These are phyloP conservation scores for Lytechinus pictus DNA, from an alignment of 35 echinoderm and acorn worm genomes.

Conservation along the genomic window DNA sequence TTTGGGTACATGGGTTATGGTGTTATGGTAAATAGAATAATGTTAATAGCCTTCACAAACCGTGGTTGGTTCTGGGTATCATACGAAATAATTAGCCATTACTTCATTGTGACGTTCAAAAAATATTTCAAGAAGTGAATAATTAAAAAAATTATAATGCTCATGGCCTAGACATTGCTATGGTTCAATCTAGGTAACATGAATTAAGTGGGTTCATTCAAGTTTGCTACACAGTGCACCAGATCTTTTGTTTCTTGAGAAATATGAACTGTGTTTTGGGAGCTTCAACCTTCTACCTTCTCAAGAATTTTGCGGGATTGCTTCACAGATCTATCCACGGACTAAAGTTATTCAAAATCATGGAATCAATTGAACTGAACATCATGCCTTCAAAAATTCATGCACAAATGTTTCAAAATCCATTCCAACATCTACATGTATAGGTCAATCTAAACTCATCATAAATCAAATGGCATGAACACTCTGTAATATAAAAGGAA, in stretches of 20 bases:
- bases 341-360: neutral
- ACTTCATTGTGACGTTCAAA: neutral
- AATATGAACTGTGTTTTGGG: neutral
- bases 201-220: neutral
- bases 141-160: too few species aligned
- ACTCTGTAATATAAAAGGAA: neutral
- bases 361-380: neutral
- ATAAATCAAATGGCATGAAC: neutral
- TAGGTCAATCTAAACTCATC: neutral
- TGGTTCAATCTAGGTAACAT: neutral
- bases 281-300: neutral
- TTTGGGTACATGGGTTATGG: neutral
- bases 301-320: neutral
- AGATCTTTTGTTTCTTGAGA: neutral
- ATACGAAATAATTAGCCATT: neutral
- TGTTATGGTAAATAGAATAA: neutral
- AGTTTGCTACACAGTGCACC: neutral
- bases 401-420: slow-evolving; percentile 19
- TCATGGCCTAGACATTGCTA: too few species aligned
- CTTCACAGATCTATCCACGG: neutral
- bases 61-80: neutral
- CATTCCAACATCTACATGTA: neutral
- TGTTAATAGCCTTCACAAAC: slow-evolving; percentile 2
- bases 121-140: neutral
- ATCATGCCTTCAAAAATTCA: neutral